phyloP scores from a whole-genome alignment of 2,888 invertebrate species.

The Venusia cambrica region DNA sequence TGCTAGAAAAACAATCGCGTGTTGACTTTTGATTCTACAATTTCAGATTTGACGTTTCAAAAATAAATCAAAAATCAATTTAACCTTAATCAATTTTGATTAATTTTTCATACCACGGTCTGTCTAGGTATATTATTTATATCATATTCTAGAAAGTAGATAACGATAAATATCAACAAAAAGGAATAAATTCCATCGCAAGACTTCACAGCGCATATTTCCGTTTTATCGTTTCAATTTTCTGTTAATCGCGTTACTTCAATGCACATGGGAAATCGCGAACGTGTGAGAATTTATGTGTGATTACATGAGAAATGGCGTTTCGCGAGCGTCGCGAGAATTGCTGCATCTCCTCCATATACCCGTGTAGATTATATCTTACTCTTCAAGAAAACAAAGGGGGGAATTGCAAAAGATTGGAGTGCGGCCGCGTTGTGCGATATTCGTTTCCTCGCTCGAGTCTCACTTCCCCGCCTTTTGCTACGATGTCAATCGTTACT shows the following conservation, averaged over 20 bases:
- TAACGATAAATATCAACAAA: not conserved
- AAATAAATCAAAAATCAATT: too few relatives aligned
- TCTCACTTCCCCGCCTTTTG: constrained; percentile 29
- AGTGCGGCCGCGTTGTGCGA: constrained; percentile 31
- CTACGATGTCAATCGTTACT: constrained; percentile 67
- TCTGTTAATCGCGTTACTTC: constrained; percentile 42
- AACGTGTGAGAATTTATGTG: constrained; percentile 48
- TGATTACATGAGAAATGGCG: constrained; percentile 51
- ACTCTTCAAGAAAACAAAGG: constrained; percentile 50
- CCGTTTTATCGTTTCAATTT: constrained; percentile 32
- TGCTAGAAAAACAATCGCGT: too few relatives aligned
- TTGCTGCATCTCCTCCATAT: constrained; percentile 31
- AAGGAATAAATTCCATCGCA: constrained; percentile 4
- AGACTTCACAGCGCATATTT: constrained; percentile 26
- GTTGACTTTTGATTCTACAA: too few relatives aligned
- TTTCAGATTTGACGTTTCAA: too few relatives aligned
- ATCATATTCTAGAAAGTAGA: too few relatives aligned
- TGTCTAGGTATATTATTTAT: too few relatives aligned
- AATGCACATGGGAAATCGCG: constrained; percentile 50
- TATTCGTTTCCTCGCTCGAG: constrained; percentile 21
- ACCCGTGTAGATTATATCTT: constrained; percentile 40
- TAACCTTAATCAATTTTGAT: too few relatives aligned
- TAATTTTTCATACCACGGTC: too few relatives aligned
- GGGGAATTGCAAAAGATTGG: constrained; percentile 44
- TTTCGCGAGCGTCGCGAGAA: constrained; percentile 37